Conservation (phyloP, 2,888 invertebrate species). For the Phanerotoma sp. region DNA sequence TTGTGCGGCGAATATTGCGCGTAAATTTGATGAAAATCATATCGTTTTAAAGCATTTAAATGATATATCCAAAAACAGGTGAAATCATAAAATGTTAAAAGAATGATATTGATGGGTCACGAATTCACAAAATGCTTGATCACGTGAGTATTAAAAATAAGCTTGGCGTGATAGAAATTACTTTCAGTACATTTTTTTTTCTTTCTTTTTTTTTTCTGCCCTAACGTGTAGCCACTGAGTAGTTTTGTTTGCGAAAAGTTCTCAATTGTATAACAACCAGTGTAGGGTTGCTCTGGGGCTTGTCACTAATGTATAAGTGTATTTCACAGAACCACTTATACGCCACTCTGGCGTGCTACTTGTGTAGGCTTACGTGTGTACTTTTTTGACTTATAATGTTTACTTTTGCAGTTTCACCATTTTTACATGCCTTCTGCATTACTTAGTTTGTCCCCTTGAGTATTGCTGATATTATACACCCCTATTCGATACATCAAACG, state of each 20-base stretch:
- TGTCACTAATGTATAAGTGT: slow-evolving; percentile 30
- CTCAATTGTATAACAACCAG: slow-evolving; percentile 22
- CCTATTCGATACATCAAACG: too few species aligned
- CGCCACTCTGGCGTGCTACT: slow-evolving; percentile 11
- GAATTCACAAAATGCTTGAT: slow-evolving; percentile 22
- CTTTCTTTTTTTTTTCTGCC: slow-evolving; percentile 14
- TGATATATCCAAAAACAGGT: not conserved
- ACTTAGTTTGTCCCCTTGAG: too few species aligned
- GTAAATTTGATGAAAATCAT: too few species aligned
- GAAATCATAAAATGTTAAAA: too few species aligned
- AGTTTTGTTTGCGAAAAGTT: slow-evolving; percentile 27
- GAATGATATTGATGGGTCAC: slow-evolving; percentile 6
- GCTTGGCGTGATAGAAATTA: slow-evolving; percentile 36
- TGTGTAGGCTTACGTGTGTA: not conserved
- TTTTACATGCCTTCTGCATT: too few species aligned
- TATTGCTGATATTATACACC: too few species aligned
- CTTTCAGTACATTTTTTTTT: slow-evolving; percentile 22
- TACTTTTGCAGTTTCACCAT: too few species aligned
- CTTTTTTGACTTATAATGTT: too few species aligned
- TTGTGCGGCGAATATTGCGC: too few species aligned
- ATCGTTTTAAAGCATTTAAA: too few species aligned
- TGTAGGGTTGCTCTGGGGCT: slow-evolving; percentile 12
- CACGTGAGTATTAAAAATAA: slow-evolving; percentile 16
- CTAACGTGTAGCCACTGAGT: slow-evolving; percentile 9
- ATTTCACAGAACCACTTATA: slow-evolving; percentile 31